phyloP scores from a whole-genome alignment of 2,113 vertebrate genomes.

The Platysteira castanea region DNA sequence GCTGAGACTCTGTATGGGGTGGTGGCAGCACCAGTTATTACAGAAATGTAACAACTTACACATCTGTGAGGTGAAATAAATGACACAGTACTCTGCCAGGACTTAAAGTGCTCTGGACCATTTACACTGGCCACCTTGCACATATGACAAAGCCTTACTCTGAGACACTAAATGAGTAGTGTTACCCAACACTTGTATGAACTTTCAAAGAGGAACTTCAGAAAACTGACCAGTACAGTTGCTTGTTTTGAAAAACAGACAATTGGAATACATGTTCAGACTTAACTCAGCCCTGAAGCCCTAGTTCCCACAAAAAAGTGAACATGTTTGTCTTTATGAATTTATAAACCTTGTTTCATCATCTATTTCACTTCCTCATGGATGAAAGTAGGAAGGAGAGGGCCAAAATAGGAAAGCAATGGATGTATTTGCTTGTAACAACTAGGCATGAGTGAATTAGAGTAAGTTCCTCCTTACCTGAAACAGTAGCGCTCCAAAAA shows the following conservation, averaged over 20 bases:
- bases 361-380: background rate
- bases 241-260: background rate
- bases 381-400: background rate
- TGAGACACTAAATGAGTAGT: background rate
- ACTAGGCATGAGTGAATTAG: background rate
- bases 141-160: background rate
- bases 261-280: background rate
- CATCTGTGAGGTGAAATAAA: background rate
- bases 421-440: background rate
- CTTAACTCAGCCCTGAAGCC: background rate
- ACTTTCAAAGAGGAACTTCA: background rate
- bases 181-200: background rate
- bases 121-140: background rate
- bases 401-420: background rate
- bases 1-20: background rate
- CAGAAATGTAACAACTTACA: background rate
- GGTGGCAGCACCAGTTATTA: background rate
- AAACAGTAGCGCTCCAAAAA: slow-evolving; percentile 98
- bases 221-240: background rate
- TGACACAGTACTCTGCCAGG: background rate
- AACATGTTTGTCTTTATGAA: background rate
- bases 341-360: background rate
- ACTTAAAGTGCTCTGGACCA: background rate
- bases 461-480: slow-evolving; percentile 74
- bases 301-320: background rate